These are phyloP conservation scores for Schizopygopsis pylzovi DNA, from an alignment of 2,797 vertebrate genomes.

Conservation along the genomic window DNA sequence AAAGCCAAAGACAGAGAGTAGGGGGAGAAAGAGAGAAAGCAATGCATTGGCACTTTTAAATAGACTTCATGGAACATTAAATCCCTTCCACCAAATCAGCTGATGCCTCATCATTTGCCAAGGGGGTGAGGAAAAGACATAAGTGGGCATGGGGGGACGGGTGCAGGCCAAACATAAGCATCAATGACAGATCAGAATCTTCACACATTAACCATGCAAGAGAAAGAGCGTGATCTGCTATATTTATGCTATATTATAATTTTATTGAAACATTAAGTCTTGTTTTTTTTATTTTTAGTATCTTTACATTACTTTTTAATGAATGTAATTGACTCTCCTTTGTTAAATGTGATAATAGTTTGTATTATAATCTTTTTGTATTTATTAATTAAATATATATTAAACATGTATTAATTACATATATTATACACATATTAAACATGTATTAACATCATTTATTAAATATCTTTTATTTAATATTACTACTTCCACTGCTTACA, in stretches of 20 bases:
- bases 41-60: constrained; percentile 74
- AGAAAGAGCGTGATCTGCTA: constrained; percentile 12
- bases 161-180: constrained; percentile 3
- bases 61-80: constrained; percentile 80
- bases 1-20: constrained; percentile 50
- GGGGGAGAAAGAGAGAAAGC: constrained; percentile 35
- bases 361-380: no score
- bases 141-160: constrained; percentile 6
- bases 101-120: constrained; percentile 77
- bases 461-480: not conserved
- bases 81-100: constrained; percentile 80
- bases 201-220: constrained; percentile 5
- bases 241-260: not conserved
- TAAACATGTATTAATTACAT: no score
- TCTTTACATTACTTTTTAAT: not conserved
- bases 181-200: constrained; percentile 41
- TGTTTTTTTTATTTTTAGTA: not conserved
- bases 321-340: not conserved
- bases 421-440: no score
- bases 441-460: no score
- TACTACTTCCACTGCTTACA: not conserved
- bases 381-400: no score
- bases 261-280: not conserved
- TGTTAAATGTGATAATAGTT: no score
- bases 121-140: constrained; percentile 55